Base-by-base conservation (phyloP, 2,797 vertebrate genomes). In the Enteromius anoplus region DNA sequence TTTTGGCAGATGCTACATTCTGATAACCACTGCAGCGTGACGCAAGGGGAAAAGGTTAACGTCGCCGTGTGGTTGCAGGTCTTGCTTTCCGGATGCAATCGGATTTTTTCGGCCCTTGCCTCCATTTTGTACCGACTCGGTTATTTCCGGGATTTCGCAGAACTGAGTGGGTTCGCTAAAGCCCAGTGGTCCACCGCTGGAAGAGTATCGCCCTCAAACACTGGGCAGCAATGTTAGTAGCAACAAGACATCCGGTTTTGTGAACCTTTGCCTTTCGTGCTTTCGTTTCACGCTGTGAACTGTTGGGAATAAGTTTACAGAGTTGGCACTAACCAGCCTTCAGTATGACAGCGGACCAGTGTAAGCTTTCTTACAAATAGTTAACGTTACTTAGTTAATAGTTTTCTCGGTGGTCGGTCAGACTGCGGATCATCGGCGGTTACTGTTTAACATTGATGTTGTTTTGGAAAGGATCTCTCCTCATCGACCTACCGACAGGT, bases 101-200 rank as follows among this genome's bases (percentile, higher is more conserved):
- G 64, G 90, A 53, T 77, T 55, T 84, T 37, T 85, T 86, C 83
- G 83, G 78, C 71, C 75, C 85, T 90, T 85, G 87, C 89, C 90
- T 93, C 94, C 94, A 95, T 95, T 95, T 95, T 95, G 94, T 93
- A 86, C 87, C 80, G 84, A 62, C 85, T 85, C 68, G 81, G 84
- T 86, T 77, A 89, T 93, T 95, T 95, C 94, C 94, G 93, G 92
- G 93, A 78, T 94, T 93, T 89, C 87, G 17, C 82, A 85, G 88
- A 66, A 89, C 60, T 85, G 90, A 87, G 87, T 89, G 90, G 88
- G 87, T 89, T 86, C 65, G 85, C 89, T 82, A 32, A 65, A 85
- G 58, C 45, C 69, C 51, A 34, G 73, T 0, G 64, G 23, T 68
- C 60, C 62, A 5, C 47, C 3, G 11, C 68, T 29, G 68, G 23